Percentiles rank a stretch among this genome's conserved stretches.
Evolutionary conservation across 2,113 vertebrate species (phyloP).

Genomic region (Polypterus bichir): DNA sequence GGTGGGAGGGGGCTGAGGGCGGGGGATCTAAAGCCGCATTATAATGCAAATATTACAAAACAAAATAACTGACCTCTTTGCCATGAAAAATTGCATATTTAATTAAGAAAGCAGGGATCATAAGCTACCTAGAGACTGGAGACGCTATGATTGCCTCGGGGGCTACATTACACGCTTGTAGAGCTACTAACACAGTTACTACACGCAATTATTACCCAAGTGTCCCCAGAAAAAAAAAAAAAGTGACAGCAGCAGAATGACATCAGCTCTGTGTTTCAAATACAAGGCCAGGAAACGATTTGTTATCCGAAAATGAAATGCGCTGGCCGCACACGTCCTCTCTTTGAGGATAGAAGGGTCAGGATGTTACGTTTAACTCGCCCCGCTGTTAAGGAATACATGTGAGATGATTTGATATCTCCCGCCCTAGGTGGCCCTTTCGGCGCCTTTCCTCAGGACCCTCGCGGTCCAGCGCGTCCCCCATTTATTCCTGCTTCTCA

Average conservation of each 20-base stretch:
- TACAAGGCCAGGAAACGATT: constrained; percentile 22
- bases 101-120: constrained; percentile 87
- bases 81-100: constrained; percentile 91
- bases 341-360: too few relatives aligned
- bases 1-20: constrained; percentile 15
- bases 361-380: too few relatives aligned
- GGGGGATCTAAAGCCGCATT: constrained; percentile 69
- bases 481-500: too few relatives aligned
- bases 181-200: constrained; percentile 72
- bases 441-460: too few relatives aligned
- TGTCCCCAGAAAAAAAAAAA: constrained; percentile 45
- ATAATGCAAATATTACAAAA: constrained; percentile 53
- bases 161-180: constrained; percentile 76
- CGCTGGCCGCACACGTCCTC: too few relatives aligned
- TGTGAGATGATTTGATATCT: too few relatives aligned
- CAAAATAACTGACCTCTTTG: constrained; percentile 81
- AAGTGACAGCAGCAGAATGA: constrained; percentile 72
- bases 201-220: constrained; percentile 64
- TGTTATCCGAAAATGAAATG: too few relatives aligned
- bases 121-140: constrained; percentile 69
- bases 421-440: too few relatives aligned
- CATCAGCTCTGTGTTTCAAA: constrained; percentile 70
- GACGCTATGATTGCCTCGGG: constrained; percentile 68
- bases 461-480: too few relatives aligned
- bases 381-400: too few relatives aligned